Conservation (phyloP, 2,888 invertebrate species). For the Loripinus fragilis region DNA sequence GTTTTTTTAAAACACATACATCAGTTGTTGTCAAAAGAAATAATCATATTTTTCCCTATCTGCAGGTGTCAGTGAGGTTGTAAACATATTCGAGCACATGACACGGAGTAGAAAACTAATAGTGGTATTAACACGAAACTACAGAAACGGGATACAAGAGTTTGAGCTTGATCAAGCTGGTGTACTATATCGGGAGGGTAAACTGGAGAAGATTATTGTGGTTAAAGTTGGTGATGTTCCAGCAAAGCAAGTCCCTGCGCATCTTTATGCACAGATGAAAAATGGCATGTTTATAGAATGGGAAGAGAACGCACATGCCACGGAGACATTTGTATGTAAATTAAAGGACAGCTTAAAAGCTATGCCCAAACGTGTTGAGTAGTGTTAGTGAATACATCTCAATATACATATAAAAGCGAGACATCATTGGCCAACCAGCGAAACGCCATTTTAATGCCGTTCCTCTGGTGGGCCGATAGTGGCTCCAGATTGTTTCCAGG, state of each 20-base stretch:
- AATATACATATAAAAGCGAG: no score
- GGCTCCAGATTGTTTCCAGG: no score
- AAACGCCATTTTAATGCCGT: no score
- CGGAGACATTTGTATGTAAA: background rate
- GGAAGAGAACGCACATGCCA: background rate
- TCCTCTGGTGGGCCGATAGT: no score
- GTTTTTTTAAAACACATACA: background rate
- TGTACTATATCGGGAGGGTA: slow-evolving; percentile 27
- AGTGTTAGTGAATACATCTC: no score
- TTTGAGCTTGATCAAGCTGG: slow-evolving; percentile 60
- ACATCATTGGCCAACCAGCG: no score
- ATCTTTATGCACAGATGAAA: background rate
- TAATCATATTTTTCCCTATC: slow-evolving; percentile 9
- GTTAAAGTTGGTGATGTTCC: slow-evolving; percentile 52
- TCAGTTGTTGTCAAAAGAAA: background rate
- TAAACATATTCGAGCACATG: slow-evolving; percentile 59
- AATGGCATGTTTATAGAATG: background rate
- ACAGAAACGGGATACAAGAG: slow-evolving; percentile 42
- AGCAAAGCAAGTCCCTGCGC: slow-evolving; percentile 23
- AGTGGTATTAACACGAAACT: slow-evolving; percentile 61
- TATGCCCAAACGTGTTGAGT: no score
- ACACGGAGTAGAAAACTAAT: slow-evolving; percentile 53
- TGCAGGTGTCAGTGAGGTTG: slow-evolving; percentile 39
- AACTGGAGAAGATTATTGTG: slow-evolving; percentile 55
- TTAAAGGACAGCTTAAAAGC: no score